Percentiles rank a stretch among this genome's conserved stretches.
Conservation (phyloP, 2,888 invertebrate genomes). For the Cordilura impudica region DNA sequence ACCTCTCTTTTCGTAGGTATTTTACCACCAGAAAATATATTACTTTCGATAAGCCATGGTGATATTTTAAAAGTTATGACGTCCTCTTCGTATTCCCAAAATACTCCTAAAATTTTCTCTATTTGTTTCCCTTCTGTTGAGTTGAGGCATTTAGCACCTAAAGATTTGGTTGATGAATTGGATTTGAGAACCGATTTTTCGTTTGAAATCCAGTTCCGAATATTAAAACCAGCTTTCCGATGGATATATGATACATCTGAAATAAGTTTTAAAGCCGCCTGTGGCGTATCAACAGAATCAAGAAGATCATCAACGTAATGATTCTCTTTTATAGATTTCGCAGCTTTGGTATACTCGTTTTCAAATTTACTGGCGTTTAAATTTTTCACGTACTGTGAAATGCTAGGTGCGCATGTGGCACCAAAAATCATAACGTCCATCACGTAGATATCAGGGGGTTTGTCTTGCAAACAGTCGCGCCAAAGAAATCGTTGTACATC, state of each 20-base stretch:
- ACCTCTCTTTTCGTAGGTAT: not conserved
- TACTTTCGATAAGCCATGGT: not conserved
- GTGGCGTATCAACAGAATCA: no score
- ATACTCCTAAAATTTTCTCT: constrained; percentile 45
- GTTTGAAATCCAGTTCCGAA: constrained; percentile 39
- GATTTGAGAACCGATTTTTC: not conserved
- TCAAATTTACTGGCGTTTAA: no score
- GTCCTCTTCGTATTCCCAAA: constrained; percentile 42
- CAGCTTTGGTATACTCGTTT: no score
- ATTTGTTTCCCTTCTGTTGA: constrained; percentile 3
- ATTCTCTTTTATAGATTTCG: no score
- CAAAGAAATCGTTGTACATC: no score
- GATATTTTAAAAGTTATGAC: constrained; percentile 42
- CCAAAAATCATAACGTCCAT: constrained; percentile 28
- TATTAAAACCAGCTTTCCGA: constrained; percentile 24
- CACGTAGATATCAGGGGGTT: constrained; percentile 2
- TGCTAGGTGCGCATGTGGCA: constrained; percentile 28
- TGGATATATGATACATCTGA: constrained; percentile 1
- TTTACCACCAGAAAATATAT: not conserved
- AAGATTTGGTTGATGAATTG: not conserved
- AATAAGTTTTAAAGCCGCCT: constrained; percentile 10
- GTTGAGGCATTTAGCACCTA: constrained; percentile 10
- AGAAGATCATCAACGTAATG: constrained; percentile 48
- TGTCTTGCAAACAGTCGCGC: not conserved
- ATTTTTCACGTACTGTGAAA: constrained; percentile 21